Base-by-base conservation (phyloP, 37 sponge, comb jelly and placozoan species). In the Oscarella lobularis region DNA sequence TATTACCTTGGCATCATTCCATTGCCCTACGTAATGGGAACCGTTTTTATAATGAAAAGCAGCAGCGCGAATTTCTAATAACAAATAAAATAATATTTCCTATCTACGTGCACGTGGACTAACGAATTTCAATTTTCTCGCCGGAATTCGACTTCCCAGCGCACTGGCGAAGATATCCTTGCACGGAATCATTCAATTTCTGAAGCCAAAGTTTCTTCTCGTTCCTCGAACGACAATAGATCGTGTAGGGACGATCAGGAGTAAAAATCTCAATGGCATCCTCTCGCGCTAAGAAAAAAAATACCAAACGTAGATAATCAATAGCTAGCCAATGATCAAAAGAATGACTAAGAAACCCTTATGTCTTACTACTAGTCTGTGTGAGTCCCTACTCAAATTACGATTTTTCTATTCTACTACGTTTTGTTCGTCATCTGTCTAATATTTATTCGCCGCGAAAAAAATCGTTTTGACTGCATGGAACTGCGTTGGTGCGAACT, bases 181-280 rank as follows among this genome's bases (percentile, higher is more conserved):
- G 80, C 39, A 93, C 86, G 35, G 94, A 84, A 54, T 87, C 88
- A 40, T 73, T 75, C 34, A 94, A 41, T 5, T 83, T 83, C 37
- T 74, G 32, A 36, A 95, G 76, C 96, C 96, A 95, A 0, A 95
- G 83, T 35, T 83, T 83, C 87, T 95, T 95, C 83, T 95, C 96
- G 29, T 81, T 36, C 67, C 68, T 84, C 33, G 77, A 87, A 39
- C 74, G 67, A 1, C 85, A 83, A 77, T 95, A 95, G 66, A 95
- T 86, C 14, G 83, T 88, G 76, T 88, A 95, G 0, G 92, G 91
- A 37, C 96, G 67, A 27, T 92, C 89, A 2, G 96, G 96, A 27
- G 86, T 91, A 72, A 88, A 95, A 5, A 95, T 54, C 55, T 95
- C 92, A 3, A 91, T 88, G 34, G 96, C 96, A 70, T 86, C 92